Evolutionary conservation across 2,113 vertebrate genomes (phyloP).

Genomic region (Rhynchomys soricoides): DNA sequence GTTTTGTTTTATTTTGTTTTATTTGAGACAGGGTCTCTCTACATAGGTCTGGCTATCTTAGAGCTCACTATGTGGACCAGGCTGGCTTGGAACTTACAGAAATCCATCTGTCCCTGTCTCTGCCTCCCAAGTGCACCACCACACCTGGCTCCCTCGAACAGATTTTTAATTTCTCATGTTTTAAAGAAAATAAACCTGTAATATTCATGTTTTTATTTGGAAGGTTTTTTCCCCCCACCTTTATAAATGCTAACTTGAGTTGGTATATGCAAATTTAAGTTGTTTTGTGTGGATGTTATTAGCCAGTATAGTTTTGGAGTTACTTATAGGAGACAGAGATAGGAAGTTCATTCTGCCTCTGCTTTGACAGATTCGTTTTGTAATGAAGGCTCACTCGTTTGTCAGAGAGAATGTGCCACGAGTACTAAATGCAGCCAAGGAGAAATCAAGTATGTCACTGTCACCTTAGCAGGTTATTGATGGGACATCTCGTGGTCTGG

Average conservation of each 20-base stretch:
- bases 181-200: not conserved
- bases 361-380: constrained; percentile 91
- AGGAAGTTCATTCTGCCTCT: constrained; percentile 20
- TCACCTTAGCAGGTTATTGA: not conserved
- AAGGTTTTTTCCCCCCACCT: not conserved
- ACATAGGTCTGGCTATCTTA: not conserved
- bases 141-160: not conserved
- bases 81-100: not conserved
- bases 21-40: not conserved
- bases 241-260: constrained; percentile 29
- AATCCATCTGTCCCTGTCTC: not conserved
- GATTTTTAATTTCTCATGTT: constrained; percentile 38
- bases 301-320: not conserved
- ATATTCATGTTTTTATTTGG: not conserved
- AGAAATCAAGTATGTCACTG: constrained; percentile 88
- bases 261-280: constrained; percentile 31
- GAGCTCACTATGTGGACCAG: not conserved
- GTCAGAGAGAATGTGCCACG: constrained; percentile 94
- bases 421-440: constrained; percentile 87
- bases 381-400: constrained; percentile 97
- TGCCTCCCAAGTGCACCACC: not conserved
- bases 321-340: not conserved
- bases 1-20: not conserved
- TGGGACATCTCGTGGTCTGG: not conserved
- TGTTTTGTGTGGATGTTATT: not conserved